These are phyloP conservation scores for Enteromius anoplus DNA, from an alignment of 2,797 vertebrate species.

Conservation along the genomic window DNA sequence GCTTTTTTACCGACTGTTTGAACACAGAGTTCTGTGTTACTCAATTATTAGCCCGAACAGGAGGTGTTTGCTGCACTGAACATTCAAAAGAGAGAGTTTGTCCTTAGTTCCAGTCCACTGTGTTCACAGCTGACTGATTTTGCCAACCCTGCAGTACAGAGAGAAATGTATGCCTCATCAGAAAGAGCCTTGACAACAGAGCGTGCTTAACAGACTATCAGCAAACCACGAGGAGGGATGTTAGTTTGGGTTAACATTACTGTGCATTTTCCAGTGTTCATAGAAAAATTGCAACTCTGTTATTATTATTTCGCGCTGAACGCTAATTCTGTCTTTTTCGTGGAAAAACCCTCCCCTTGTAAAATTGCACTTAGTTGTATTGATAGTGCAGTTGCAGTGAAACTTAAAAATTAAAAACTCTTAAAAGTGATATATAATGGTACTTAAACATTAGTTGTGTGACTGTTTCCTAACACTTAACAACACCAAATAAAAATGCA, in stretches of 20 bases:
- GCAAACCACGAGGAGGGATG: constrained; percentile 2
- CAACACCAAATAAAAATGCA: too few relatives aligned
- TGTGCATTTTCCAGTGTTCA: background rate
- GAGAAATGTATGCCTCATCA: constrained; percentile 42
- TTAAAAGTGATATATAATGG: too few relatives aligned
- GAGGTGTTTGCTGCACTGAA: constrained; percentile 14
- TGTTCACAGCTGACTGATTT: constrained; percentile 46
- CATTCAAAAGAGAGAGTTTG: constrained; percentile 15
- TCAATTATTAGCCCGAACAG: constrained; percentile 6
- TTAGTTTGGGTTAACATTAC: background rate
- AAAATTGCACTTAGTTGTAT: too few relatives aligned
- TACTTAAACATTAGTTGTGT: too few relatives aligned
- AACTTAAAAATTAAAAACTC: too few relatives aligned
- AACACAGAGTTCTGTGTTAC: background rate
- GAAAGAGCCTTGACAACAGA: constrained; percentile 20
- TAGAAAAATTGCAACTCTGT: background rate
- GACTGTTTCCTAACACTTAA: too few relatives aligned
- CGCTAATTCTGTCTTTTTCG: background rate
- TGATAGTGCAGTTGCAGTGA: background rate
- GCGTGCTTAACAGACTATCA: background rate
- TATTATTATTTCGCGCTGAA: background rate
- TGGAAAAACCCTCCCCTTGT: background rate
- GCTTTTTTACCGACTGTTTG: background rate
- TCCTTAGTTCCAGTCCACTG: constrained; percentile 46
- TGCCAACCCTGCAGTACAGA: constrained; percentile 41